Evolutionary conservation across 2,888 invertebrate species (phyloP), one percentile per base, ranked within the genome.

Genomic region (Lathronympha strigana): DNA sequence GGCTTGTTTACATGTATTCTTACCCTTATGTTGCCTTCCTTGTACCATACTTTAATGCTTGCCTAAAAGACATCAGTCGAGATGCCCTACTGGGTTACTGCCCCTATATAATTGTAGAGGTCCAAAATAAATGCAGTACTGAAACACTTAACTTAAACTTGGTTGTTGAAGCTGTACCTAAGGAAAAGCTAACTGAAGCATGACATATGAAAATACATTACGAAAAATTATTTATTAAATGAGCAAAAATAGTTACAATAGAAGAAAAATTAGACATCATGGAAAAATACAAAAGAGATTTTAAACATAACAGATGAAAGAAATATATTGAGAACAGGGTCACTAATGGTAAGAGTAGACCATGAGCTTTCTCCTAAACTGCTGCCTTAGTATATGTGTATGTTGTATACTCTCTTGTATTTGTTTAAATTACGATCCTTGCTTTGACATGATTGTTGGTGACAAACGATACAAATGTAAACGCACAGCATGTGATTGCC

Each of bases 41-140:
- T 53, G 36, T 53, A 38, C 21, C 23, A 36, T 53, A 36, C 5
- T 4, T 36, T 2, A 36, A 36, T 23, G 1, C n/a, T 15, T 53
- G 36, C 9, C 6, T 53, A 8, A 23, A 53, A 36, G n/a, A 21
- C 8, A 36, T 53, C n/a, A 15, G 1, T 1, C 53, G 8, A 2
- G 21, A 36, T 21, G 53, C n/a, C 53, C 15, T n/a, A 9, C n/a
- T 4, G 53, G 53, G 4, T 36, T 36, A n/a, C 19, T 38, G 9
- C 53, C 53, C 15, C 53, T 36, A n/a, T 53, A 53, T 31, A 36
- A 6, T 4, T 53, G 53, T 8, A 53, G n/a, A 23, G 21, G 53
- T 38, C 36, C 21, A 1, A 53, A 53, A 53, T 53, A 23, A 23
- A 53, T 21, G 21, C 36, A 36, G 36, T 53, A 36, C 19, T 50